phyloP scores from a whole-genome alignment of 1,140 invertebrate species.

The Arion vulgaris region DNA sequence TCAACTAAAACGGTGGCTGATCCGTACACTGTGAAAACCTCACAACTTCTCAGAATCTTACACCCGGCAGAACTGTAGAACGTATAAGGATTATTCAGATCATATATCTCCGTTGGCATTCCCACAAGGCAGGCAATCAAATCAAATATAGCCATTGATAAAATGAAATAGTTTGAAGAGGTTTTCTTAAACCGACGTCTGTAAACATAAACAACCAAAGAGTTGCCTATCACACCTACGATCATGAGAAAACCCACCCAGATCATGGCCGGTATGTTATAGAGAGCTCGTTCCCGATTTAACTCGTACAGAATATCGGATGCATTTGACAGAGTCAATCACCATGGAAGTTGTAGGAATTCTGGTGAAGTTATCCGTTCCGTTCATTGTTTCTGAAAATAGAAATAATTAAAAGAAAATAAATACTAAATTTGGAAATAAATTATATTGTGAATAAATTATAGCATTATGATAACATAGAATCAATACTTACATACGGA shows the following conservation, averaged over 20 bases:
- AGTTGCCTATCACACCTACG: conserved; percentile 56
- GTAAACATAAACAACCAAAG: conserved; percentile 60
- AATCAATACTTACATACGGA: too few relatives aligned
- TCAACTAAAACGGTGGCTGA: conserved; percentile 56
- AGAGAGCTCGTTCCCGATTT: conserved; percentile 47
- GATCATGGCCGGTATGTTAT: conserved; percentile 56
- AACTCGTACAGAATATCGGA: conserved; percentile 41
- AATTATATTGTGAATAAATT: too few relatives aligned
- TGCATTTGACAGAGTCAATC: conserved; percentile 13
- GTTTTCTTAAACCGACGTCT: conserved; percentile 54
- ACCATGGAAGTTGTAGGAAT: neutral
- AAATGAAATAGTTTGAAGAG: conserved; percentile 62
- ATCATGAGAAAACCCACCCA: conserved; percentile 53
- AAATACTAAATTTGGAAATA: too few relatives aligned
- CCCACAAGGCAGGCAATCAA: conserved; percentile 59
- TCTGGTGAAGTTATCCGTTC: neutral
- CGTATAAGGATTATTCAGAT: conserved; percentile 56
- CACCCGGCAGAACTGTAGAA: conserved; percentile 57
- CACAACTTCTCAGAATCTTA: conserved; percentile 44
- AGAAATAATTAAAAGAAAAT: too few relatives aligned
- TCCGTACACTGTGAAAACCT: conserved; percentile 53
- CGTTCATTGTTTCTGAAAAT: conserved; percentile 1
- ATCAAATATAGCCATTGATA: conserved; percentile 63
- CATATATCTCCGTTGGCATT: conserved; percentile 59
- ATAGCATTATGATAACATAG: too few relatives aligned